Evolutionary conservation across 2,113 vertebrate genomes (phyloP).

Genomic region (Toxostoma redivivum): DNA sequence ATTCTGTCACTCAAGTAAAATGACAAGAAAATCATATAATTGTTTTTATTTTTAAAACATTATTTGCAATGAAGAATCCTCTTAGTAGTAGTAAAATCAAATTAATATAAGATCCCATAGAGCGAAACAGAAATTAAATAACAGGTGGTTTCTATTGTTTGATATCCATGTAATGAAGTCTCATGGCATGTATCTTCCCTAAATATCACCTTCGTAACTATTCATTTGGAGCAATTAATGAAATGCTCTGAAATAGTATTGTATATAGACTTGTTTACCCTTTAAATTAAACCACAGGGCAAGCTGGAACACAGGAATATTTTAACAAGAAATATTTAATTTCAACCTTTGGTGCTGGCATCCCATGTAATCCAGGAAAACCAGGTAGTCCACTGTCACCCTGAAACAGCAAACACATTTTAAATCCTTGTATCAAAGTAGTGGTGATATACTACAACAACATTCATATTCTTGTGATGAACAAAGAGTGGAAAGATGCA

Average conservation of each 20-base stretch:
- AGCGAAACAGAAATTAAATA: neutral
- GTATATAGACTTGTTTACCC: neutral
- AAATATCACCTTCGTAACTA: neutral
- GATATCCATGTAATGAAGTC: neutral
- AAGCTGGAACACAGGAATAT: neutral
- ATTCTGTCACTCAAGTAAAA: neutral
- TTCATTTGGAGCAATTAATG: neutral
- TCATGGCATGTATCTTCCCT: neutral
- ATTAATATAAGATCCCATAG: neutral
- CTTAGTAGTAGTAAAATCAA: neutral
- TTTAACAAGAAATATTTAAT: neutral
- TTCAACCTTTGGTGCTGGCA: conserved; percentile 87
- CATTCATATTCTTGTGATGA: neutral
- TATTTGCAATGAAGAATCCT: neutral
- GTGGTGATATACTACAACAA: neutral
- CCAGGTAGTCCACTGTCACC: conserved; percentile 88
- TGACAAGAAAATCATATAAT: neutral
- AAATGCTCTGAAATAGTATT: neutral
- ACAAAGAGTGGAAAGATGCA: neutral
- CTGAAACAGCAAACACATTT: conserved; percentile 64
- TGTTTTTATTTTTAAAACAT: neutral
- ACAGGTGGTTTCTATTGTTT: neutral
- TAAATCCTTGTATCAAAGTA: neutral
- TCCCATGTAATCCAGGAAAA: conserved; percentile 83
- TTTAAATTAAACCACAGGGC: neutral